Conservation (phyloP, 2,113 vertebrate genomes). For the Nothocercus nigrocapillus region DNA sequence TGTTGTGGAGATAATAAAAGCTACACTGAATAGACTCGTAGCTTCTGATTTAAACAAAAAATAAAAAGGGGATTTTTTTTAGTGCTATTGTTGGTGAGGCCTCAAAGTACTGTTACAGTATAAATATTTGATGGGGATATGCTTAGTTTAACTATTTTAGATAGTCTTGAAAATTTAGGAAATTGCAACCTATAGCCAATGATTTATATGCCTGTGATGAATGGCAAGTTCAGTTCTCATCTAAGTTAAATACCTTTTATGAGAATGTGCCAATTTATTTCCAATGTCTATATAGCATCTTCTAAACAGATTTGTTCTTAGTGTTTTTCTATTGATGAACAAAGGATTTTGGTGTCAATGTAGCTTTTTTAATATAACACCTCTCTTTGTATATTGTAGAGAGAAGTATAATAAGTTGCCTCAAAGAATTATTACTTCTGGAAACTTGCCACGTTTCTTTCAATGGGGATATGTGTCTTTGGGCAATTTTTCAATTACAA, state of each 20-base stretch:
- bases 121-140: slow-evolving; percentile 77
- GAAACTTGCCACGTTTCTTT: slow-evolving; percentile 81
- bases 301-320: slow-evolving; percentile 64
- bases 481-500: slow-evolving; percentile 78
- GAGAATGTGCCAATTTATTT: slow-evolving; percentile 70
- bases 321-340: slow-evolving; percentile 55
- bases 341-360: slow-evolving; percentile 62
- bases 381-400: slow-evolving; percentile 82
- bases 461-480: slow-evolving; percentile 78
- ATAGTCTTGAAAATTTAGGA: slow-evolving; percentile 70
- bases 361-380: slow-evolving; percentile 78
- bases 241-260: slow-evolving; percentile 63
- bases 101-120: slow-evolving; percentile 67
- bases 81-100: slow-evolving; percentile 56
- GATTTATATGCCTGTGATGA: slow-evolving; percentile 68
- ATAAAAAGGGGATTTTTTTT: slow-evolving; percentile 42
- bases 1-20: slow-evolving; percentile 65
- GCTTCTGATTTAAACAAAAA: slow-evolving; percentile 34
- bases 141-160: slow-evolving; percentile 76
- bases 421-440: slow-evolving; percentile 80
- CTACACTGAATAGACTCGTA: slow-evolving; percentile 74
- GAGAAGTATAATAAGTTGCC: slow-evolving; percentile 79
- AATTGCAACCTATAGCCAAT: slow-evolving; percentile 71
- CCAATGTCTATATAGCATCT: slow-evolving; percentile 65
- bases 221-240: slow-evolving; percentile 68